Evolutionary conservation across 2,113 vertebrate genomes (phyloP), one percentile per base, ranked within the genome.

Genomic region (Oncorhynchus tshawytscha): DNA sequence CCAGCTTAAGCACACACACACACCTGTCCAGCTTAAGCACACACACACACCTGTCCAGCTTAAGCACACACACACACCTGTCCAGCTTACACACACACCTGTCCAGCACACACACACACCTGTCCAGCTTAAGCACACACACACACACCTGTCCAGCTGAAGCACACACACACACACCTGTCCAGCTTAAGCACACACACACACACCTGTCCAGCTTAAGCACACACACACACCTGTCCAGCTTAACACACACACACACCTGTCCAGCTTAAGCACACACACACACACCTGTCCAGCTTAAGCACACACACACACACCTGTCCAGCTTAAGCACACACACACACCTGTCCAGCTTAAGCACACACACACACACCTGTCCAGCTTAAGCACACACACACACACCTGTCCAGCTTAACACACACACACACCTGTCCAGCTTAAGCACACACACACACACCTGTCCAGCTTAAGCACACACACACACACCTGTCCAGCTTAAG

Each of bases 261-360:
- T n/a, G n/a, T n/a, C n/a, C n/a, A n/a, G n/a, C n/a, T n/a, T n/a
- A n/a, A n/a, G n/a, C n/a, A 7, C 64, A 22, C 5, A 34, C 5
- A 34, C 34, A 39, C 34, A 31, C 27, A 66, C 76, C 78, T 77
- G 73, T 77, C 72, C 81, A 51, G 73, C 22, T 7, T 49, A 18
- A 13, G 45, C 39, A 34, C 31, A 34, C 34, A 39, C n/a, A n/a
- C 34, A 39, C 39, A 45, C 39, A 9, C n/a, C n/a, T n/a, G n/a
- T n/a, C n/a, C n/a, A n/a, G n/a, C n/a, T n/a, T n/a, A n/a, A n/a
- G 18, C 64, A 22, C 5, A 34, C 5, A 34, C 34, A 39, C 34
- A 31, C 27, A 66, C 76, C 78, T 77, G 73, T 77, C 72, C 81
- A 51, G 73, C 22, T 7, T 49, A 18, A 13, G 45, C 39, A 34